Evolutionary conservation across 2,113 vertebrate species (phyloP), one percentile per base, ranked within the genome.

Genomic region (Oenanthe oenanthe): DNA sequence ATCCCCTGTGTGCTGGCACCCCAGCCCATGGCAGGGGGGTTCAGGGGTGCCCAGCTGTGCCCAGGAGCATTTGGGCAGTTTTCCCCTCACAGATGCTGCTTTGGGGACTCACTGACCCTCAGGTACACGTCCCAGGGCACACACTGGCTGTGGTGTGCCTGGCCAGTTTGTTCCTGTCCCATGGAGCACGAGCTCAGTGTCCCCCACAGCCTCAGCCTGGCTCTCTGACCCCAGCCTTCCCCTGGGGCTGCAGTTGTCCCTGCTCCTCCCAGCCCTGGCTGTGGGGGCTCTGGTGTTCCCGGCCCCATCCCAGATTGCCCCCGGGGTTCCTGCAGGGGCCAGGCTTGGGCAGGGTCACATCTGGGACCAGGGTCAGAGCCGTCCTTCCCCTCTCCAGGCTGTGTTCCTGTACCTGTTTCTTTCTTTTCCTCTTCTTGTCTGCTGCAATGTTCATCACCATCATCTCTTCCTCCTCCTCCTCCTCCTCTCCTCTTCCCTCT

Each of bases 371-470:
- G 25, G n/a, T 75, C 86, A 82, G 73, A 53, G 50, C 42, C 1
- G 0, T 48, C 26, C 57, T 88, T 90, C 85, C 84, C 67, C 88
- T 88, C 74, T 73, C 54, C 89, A 85, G 90, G 74, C 78, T 93
- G 42, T 45, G 66, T 93, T 92, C 89, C 85, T 91, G 71, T 96
- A 50, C 80, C 78, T 96, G 77, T 96, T 95, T 88, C 80, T 96
- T 85, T 95, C 85, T 95, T 75, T 92, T 92, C 90, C 93, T 82
- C 68, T 31, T 22, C 89, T 89, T 79, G 71, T 95, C 93, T 2
- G 12, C 86, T 92, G 84, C 86, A 13, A 96, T 88, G 88, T 93
- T 97, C 93, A 95, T 97, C 88, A 96, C 89, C 93, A 53, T 79
- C 95, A 73, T 95, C 74, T 93, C 89, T 73, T 91, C 51, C 18